A percentile compares a stretch with the other conserved stretches of the same genome.
Evolutionary conservation across 2,113 vertebrate species (phyloP).

Genomic region (Tyto alba): DNA sequence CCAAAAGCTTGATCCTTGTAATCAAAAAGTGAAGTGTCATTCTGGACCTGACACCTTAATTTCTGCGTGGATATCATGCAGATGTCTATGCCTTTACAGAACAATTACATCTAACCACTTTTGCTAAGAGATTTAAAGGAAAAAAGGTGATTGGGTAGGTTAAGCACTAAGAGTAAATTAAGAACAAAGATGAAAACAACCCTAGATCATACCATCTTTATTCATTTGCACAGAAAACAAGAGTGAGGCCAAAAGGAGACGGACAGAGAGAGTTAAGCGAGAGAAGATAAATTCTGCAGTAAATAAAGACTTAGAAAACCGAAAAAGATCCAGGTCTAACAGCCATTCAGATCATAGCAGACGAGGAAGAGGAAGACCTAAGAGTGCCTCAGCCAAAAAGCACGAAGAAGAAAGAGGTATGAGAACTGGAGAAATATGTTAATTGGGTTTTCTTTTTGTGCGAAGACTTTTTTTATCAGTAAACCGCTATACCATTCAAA

Average conservation of each 20-base stretch:
- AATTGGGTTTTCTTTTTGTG: neutral
- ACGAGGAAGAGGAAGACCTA: slow-evolving; percentile 90
- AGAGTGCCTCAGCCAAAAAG: slow-evolving; percentile 89
- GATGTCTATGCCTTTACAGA: neutral
- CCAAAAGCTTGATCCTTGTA: neutral
- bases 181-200: neutral
- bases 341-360: slow-evolving; percentile 94
- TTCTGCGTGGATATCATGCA: neutral
- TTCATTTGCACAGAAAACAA: slow-evolving; percentile 82
- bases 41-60: neutral
- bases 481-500: neutral
- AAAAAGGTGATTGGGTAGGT: neutral
- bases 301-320: slow-evolving; percentile 89
- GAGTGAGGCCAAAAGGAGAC: slow-evolving; percentile 88
- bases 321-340: slow-evolving; percentile 86
- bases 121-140: neutral
- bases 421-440: neutral
- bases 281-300: slow-evolving; percentile 87
- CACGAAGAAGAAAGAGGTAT: slow-evolving; percentile 96
- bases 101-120: neutral
- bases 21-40: neutral
- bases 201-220: slow-evolving; percentile 36
- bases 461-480: neutral
- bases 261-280: slow-evolving; percentile 90
- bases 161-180: neutral